Evolutionary conservation across 2,888 invertebrate genomes (phyloP), one percentile per base, ranked within the genome.

Genomic region (Hoplodrina blanda): DNA sequence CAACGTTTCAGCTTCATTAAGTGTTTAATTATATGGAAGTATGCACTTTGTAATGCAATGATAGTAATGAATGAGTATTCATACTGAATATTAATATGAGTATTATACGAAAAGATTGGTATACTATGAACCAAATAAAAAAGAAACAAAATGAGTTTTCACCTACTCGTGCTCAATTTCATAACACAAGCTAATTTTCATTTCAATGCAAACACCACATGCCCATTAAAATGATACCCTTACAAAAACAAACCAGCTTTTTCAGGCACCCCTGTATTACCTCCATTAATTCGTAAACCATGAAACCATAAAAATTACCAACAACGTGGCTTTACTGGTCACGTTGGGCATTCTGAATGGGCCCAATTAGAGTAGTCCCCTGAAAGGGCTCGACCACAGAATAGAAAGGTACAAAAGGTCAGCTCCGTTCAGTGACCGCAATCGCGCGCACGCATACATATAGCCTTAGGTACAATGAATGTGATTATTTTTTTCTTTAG

Each of bases 331-430:
- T 33, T 76, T 73, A 52, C 63, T 64, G 85, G 89, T 90, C 91
- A 91, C 92, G 90, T 89, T 83, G 84, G 82, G 71, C 79, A 75
- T 78, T 86, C 90, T 90, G 92, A 89, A 92, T 90, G 91, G 92
- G 88, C 85, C 92, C 92, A 93, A 93, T 93, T 93, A 92, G 88
- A 84, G 75, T 63, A 70, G 76, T 68, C 74, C 76, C 78, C 67
- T 81, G 82, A 79, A 85, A 85, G 80, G 82, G 74, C 73, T 53
- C 54, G 61, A 37, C 19, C 64, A 41, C n/a, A 64, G 52, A 64
- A 37, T 30, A 73, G 33, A 46, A 33, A 46, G 10, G 4, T 20
- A 30, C 64, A 72, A 63, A 72, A 64, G 52, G 25, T 6, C 1
- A 15, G 1, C 11, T 54, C 10, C 2, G 37, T 11, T 13, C 10